Evolutionary conservation across 2,888 invertebrate genomes (phyloP).

Genomic region (Synergus japonicus): DNA sequence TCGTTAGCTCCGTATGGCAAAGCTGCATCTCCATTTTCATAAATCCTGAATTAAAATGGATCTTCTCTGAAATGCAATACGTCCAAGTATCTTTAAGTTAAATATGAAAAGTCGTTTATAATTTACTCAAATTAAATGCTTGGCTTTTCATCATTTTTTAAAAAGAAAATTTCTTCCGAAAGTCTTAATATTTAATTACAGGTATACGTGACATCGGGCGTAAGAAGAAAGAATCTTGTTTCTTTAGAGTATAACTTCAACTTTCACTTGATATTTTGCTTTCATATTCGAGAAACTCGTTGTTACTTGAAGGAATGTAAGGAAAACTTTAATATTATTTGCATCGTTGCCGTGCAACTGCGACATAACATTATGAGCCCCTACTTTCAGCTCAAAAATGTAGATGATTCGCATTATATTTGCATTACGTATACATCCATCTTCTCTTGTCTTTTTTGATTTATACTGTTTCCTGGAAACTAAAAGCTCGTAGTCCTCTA

Average conservation of each 20-base stretch:
- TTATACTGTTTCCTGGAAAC: constrained; percentile 57
- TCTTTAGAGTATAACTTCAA: background rate
- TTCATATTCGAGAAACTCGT: constrained; percentile 16
- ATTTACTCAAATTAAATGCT: background rate
- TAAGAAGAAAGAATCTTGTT: background rate
- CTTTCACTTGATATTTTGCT: background rate
- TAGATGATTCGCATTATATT: constrained; percentile 39
- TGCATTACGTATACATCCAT: constrained; percentile 47
- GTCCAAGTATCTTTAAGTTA: constrained; percentile 15
- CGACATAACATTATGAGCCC: constrained; percentile 29
- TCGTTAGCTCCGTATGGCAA: constrained; percentile 26
- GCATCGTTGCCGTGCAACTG: constrained; percentile 19
- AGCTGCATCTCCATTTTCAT: background rate
- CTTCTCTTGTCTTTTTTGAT: constrained; percentile 58
- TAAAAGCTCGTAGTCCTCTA: constrained; percentile 56
- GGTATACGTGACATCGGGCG: background rate
- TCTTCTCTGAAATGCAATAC: background rate
- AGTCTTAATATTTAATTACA: background rate
- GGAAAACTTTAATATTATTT: constrained; percentile 29
- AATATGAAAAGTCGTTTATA: constrained; percentile 17
- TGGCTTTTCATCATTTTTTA: background rate
- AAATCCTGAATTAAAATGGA: constrained; percentile 19
- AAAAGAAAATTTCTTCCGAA: background rate
- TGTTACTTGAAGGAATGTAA: background rate
- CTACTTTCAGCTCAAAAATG: constrained; percentile 27